Percentiles rank a stretch among this genome's conserved stretches.
phyloP scores from a whole-genome alignment of 2,888 invertebrate species.

The Eristalinus sepulchralis region DNA sequence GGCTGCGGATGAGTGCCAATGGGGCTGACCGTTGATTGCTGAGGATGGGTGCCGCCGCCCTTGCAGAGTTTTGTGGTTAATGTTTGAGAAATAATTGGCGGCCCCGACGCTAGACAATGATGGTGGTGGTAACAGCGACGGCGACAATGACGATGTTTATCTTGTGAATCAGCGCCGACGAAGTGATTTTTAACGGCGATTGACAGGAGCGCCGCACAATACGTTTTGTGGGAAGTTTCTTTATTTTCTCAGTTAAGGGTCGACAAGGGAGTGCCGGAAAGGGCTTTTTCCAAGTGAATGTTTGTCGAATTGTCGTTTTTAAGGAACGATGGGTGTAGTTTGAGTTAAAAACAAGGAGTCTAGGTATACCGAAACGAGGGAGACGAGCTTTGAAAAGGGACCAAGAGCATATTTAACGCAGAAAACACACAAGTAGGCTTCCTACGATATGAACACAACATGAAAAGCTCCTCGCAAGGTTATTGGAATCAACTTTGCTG shows the following conservation, averaged over 20 bases:
- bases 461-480: no score
- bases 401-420: no score
- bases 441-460: no score
- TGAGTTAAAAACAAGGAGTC: no score
- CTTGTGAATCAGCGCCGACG: slow-evolving; percentile 47
- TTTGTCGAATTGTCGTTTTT: no score
- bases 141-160: slow-evolving; percentile 39
- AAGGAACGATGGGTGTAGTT: no score
- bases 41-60: slow-evolving; percentile 36
- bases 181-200: slow-evolving; percentile 56
- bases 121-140: background rate
- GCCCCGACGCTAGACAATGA: slow-evolving; percentile 32
- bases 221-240: slow-evolving; percentile 23
- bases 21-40: background rate
- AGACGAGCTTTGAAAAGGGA: no score
- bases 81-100: slow-evolving; percentile 47
- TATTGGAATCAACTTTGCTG: no score
- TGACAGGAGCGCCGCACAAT: slow-evolving; percentile 49
- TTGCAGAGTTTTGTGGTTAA: slow-evolving; percentile 46
- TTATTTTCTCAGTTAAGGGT: slow-evolving; percentile 22
- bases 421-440: no score
- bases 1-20: no score
- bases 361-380: no score
- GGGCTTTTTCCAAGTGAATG: no score
- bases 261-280: background rate